phyloP scores from a whole-genome alignment of 2,888 invertebrate genomes.

The Steinernema carpocapsae region DNA sequence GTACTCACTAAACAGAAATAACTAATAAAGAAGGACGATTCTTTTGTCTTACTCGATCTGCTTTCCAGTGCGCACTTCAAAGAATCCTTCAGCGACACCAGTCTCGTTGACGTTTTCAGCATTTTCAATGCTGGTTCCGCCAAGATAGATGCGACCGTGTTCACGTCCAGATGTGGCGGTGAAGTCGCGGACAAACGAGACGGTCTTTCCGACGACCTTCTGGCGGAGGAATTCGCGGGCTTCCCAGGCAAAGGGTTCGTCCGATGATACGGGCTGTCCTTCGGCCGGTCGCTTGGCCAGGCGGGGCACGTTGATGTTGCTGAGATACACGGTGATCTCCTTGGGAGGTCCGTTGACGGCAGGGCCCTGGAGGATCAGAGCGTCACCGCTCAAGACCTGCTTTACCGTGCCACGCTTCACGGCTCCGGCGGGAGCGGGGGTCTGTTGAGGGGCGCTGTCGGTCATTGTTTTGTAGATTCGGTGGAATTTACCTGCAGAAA shows the following conservation, averaged over 20 bases:
- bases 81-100: constrained; percentile 86
- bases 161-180: constrained; percentile 81
- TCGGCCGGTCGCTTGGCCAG: constrained; percentile 80
- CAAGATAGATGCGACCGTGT: constrained; percentile 76
- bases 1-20: constrained; percentile 69
- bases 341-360: constrained; percentile 80
- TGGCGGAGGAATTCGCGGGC: constrained; percentile 91
- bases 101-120: constrained; percentile 88
- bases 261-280: constrained; percentile 63
- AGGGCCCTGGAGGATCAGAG: constrained; percentile 84
- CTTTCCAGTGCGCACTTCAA: constrained; percentile 75
- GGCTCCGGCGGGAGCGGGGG: neutral
- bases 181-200: constrained; percentile 81
- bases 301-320: constrained; percentile 89
- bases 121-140: constrained; percentile 71
- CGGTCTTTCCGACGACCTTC: constrained; percentile 80
- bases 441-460: constrained; percentile 26
- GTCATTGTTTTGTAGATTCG: constrained; percentile 3
- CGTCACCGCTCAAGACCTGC: constrained; percentile 93
- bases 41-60: constrained; percentile 60
- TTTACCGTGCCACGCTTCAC: constrained; percentile 53
- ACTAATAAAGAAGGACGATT: neutral
- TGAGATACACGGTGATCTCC: constrained; percentile 87
- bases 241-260: constrained; percentile 89
- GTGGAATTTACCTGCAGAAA: constrained; percentile 21